These are phyloP conservation scores for Drosophila oshimai DNA, from an alignment of 1,140 invertebrate genomes.

Conservation along the genomic window DNA sequence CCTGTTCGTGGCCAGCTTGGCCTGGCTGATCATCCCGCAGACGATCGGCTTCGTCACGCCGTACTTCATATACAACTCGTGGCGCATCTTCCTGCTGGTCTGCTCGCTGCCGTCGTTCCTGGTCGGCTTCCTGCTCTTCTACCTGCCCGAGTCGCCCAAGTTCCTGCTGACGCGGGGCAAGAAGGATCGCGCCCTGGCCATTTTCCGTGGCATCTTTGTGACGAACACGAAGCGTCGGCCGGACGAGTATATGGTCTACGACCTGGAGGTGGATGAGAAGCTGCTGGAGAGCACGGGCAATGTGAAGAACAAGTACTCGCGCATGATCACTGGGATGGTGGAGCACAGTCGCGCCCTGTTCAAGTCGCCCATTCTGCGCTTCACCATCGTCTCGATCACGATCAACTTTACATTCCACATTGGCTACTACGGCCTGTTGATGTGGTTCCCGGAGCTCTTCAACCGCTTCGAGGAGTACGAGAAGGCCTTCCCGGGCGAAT, in stretches of 20 bases:
- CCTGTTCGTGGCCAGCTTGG: constrained; percentile 92
- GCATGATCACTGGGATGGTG: constrained; percentile 89
- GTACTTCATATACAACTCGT: constrained; percentile 92
- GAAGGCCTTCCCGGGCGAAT: constrained; percentile 84
- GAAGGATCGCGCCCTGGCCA: constrained; percentile 90
- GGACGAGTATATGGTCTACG: constrained; percentile 90
- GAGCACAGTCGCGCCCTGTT: constrained; percentile 92
- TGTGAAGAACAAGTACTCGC: constrained; percentile 85
- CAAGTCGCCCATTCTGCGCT: constrained; percentile 89
- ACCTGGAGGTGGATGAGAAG: constrained; percentile 88
- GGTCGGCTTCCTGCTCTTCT: constrained; percentile 90
- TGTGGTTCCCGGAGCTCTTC: constrained; percentile 96
- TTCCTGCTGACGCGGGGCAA: constrained; percentile 91
- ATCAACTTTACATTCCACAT: constrained; percentile 95
- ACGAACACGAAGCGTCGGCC: constrained; percentile 90
- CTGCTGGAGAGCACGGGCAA: constrained; percentile 83
- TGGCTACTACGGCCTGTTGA: constrained; percentile 94
- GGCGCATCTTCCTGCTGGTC: constrained; percentile 94
- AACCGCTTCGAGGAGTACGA: constrained; percentile 92
- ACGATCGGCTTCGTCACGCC: constrained; percentile 87
- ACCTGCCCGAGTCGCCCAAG: constrained; percentile 96
- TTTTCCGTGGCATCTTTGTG: constrained; percentile 91
- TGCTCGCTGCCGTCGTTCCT: constrained; percentile 93
- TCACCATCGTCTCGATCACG: constrained; percentile 91
- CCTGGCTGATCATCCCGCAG: constrained; percentile 93